Conservation (phyloP, 2,797 vertebrate species). For the Myotis daubentonii region DNA sequence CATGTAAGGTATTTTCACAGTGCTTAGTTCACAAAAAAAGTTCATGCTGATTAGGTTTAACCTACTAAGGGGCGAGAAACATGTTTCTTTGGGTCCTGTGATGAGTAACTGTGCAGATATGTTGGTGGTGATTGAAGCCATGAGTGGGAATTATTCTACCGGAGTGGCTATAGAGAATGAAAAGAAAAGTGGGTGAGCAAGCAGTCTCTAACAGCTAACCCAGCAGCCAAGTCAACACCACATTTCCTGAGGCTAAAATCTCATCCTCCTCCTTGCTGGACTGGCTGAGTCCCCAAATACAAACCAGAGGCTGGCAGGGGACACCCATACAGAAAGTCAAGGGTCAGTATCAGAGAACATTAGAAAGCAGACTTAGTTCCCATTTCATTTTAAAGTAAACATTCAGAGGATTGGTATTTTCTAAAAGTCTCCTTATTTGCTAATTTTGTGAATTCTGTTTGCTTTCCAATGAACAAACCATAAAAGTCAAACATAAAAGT, state of each 20-base stretch:
- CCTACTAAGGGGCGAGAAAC: background rate
- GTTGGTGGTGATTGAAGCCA: background rate
- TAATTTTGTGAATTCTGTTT: constrained; percentile 14
- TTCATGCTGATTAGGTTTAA: background rate
- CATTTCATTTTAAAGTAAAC: constrained; percentile 40
- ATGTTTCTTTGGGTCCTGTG: background rate
- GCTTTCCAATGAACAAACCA: background rate
- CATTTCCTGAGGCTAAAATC: background rate
- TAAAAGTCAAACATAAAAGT: background rate
- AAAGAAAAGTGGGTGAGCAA: background rate
- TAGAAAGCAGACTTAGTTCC: background rate
- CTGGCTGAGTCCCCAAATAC: background rate
- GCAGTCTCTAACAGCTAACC: background rate
- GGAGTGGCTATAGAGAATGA: background rate
- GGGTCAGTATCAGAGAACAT: background rate
- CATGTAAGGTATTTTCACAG: background rate
- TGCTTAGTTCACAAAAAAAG: background rate
- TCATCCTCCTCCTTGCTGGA: background rate
- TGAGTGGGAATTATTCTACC: background rate
- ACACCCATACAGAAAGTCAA: background rate
- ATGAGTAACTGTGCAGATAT: background rate
- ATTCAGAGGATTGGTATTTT: background rate
- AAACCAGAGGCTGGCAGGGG: background rate
- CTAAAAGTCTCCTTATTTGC: background rate
- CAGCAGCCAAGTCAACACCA: background rate